A percentile compares a stretch with the other conserved stretches of the same genome.
These are phyloP conservation scores for Pangasius macronema DNA, from an alignment of 2,797 vertebrate genomes.

Conservation along the genomic window DNA sequence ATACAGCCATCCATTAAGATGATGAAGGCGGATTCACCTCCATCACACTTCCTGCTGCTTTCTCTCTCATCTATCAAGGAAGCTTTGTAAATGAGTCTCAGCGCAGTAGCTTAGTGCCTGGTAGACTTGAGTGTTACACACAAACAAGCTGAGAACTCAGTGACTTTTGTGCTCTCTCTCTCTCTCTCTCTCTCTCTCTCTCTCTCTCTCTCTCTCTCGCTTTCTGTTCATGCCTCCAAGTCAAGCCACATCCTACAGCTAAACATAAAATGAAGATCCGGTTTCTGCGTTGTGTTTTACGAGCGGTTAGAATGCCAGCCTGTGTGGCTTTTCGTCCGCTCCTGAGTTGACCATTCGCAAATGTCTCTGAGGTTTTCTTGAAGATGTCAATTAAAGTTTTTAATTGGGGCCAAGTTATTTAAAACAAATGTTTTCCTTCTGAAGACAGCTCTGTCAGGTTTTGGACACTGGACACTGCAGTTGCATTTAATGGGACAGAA, in stretches of 20 bases:
- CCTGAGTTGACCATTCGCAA: constrained; percentile 62
- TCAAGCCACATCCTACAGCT: constrained; percentile 70
- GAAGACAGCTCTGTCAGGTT: constrained; percentile 45
- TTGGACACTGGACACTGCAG: constrained; percentile 35
- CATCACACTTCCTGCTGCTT: background rate
- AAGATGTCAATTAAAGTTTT: constrained; percentile 71
- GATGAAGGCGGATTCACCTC: background rate
- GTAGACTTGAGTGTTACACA: constrained; percentile 9
- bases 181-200: constrained; percentile 40
- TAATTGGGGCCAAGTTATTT: constrained; percentile 70
- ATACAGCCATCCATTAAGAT: background rate
- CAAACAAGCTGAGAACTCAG: constrained; percentile 23
- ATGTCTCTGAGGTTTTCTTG: constrained; percentile 69
- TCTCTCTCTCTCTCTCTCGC: constrained; percentile 39
- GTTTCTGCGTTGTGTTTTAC: constrained; percentile 74
- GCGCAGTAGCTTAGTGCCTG: background rate
- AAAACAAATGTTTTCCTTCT: constrained; percentile 61
- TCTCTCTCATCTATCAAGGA: constrained; percentile 18
- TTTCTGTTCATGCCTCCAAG: constrained; percentile 57
- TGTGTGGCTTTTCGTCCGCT: constrained; percentile 62
- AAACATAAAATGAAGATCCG: constrained; percentile 74
- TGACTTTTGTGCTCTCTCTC: constrained; percentile 41
- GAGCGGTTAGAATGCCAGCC: constrained; percentile 71
- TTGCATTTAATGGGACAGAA: constrained; percentile 22
- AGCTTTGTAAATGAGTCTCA: constrained; percentile 7